These are phyloP conservation scores for Enteromius thamalakanensis DNA, from an alignment of 2,797 vertebrate species.

Conservation along the genomic window DNA sequence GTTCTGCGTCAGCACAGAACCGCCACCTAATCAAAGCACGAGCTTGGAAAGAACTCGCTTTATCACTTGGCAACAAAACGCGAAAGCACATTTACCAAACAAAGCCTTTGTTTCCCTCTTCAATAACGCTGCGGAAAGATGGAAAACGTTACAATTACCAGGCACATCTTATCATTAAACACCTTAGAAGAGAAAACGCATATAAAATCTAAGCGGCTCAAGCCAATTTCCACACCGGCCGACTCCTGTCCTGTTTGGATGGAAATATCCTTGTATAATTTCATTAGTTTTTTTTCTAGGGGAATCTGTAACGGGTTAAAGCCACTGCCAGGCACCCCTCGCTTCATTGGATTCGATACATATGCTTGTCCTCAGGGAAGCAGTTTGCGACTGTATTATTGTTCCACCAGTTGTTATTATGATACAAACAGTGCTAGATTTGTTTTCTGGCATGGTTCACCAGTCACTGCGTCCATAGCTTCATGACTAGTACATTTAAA, in stretches of 20 bases:
- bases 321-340: constrained; percentile 20
- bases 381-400: constrained; percentile 39
- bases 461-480: not conserved
- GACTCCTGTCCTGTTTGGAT: not conserved
- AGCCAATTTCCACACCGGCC: constrained; percentile 9
- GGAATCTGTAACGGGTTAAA: constrained; percentile 22
- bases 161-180: constrained; percentile 29
- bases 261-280: constrained; percentile 36
- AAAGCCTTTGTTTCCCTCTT: constrained; percentile 33
- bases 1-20: constrained; percentile 42
- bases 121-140: constrained; percentile 8
- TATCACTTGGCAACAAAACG: constrained; percentile 49
- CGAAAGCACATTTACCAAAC: constrained; percentile 38
- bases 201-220: not conserved
- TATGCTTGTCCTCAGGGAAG: constrained; percentile 40
- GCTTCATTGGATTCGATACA: constrained; percentile 41
- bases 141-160: constrained; percentile 18
- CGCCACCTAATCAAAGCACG: constrained; percentile 34
- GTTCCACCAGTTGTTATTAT: constrained; percentile 45
- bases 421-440: constrained; percentile 42
- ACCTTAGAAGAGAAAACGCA: not conserved
- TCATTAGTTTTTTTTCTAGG: constrained; percentile 26
- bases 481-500: constrained; percentile 5
- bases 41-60: constrained; percentile 38
- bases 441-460: constrained; percentile 42